phyloP scores from a whole-genome alignment of 2,888 invertebrate species.

The Euplexia lucipara region DNA sequence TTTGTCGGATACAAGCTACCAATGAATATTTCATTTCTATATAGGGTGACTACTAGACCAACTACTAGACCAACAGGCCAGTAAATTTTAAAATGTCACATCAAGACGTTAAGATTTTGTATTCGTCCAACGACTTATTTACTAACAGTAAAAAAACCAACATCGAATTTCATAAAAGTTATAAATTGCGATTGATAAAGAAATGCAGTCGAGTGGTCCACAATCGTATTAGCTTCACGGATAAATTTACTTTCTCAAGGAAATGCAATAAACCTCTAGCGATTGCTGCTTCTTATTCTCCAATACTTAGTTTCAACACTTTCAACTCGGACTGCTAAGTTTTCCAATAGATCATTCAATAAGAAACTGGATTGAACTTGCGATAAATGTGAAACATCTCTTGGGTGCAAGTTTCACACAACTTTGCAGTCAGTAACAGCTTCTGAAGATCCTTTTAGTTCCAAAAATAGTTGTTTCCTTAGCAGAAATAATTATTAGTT shows the following conservation, averaged over 20 bases:
- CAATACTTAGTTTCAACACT: conserved; percentile 33
- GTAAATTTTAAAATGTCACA: too few relatives aligned
- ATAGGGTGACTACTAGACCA: too few relatives aligned
- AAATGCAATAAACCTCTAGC: conserved; percentile 15
- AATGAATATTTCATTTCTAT: too few relatives aligned
- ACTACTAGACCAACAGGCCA: too few relatives aligned
- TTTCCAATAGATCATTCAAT: conserved; percentile 58
- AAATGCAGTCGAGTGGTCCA: not conserved
- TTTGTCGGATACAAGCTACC: too few relatives aligned
- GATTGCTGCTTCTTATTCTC: conserved; percentile 22
- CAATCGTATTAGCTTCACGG: conserved; percentile 10
- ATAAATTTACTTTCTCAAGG: conserved; percentile 5
- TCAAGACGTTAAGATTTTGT: too few relatives aligned
- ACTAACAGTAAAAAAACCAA: too few relatives aligned
- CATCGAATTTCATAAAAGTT: too few relatives aligned
- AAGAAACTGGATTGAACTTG: conserved; percentile 59
- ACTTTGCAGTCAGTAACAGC: conserved; percentile 12
- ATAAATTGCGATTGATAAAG: too few relatives aligned
- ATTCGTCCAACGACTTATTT: too few relatives aligned
- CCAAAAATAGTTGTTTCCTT: not conserved
- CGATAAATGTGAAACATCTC: conserved; percentile 49
- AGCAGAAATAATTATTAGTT: not conserved
- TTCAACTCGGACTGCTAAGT: conserved; percentile 18
- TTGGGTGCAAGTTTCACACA: conserved; percentile 23
- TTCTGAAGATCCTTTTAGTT: conserved; percentile 1